Evolutionary conservation across 2,797 vertebrate species (phyloP), one percentile per base, ranked within the genome.

Genomic region (Acanthurus lineatus): DNA sequence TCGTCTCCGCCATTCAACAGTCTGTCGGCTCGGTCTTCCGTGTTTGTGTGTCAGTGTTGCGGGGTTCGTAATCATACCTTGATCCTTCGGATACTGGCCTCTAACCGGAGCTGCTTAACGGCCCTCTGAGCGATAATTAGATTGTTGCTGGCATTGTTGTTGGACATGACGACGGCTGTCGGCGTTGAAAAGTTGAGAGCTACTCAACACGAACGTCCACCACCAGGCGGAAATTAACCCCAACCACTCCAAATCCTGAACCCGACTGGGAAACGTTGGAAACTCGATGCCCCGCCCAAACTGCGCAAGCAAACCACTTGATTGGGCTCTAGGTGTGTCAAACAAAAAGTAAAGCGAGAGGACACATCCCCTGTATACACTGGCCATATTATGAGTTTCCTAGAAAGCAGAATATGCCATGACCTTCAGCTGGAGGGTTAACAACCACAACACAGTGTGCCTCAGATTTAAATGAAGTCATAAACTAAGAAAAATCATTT

Each of bases 41-140:
- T 79, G 88, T 93, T 89, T 85, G 79, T 73, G 52, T 79, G 81
- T 88, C 68, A 16, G 65, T 45, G 73, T 73, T 45, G 54, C 0
- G 63, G 60, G 60, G 53, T 8, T 87, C 92, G 81, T 93, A 38
- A 8, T 38, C 38, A 38, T 38, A 96, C 95, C 92, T 94, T 93
- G 69, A 96, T 94, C 73, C 95, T 91, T 20, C 89, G 93, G 68
- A 94, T 68, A 61, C 92, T 93, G 81, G 95, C 95, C 89, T 96
- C 95, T 16, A 95, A 22, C 49, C 94, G 90, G 42, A 96, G 94
- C 83, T 96, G 95, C 84, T 95, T 95, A 9, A 96, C 95, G 47
- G 91, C 75, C 82, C 94, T 93, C 28, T 95, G 92, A 1, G 94
- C 94, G 70, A 93, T 81, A 22, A 92, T 89, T 53, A 96, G 59